Conservation (phyloP, 92 coral and sea anemone species). For the Umimayanthus kanabou region DNA sequence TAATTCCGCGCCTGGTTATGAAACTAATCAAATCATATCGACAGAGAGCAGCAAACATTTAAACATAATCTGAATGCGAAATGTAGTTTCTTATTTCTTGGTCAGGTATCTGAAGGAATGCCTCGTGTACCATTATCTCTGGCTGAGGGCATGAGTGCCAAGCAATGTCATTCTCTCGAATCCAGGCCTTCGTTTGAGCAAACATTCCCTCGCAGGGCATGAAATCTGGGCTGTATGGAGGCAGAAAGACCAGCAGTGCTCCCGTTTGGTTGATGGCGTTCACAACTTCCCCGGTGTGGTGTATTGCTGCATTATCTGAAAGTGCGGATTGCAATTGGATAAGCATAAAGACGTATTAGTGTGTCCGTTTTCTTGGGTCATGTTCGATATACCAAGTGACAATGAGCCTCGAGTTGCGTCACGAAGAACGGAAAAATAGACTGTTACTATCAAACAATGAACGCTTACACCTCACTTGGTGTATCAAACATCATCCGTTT, state of each 20-base stretch:
- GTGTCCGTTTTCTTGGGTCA: neutral
- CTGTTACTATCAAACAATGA: neutral
- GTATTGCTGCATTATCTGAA: conserved; percentile 59
- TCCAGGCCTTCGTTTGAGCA: conserved; percentile 47
- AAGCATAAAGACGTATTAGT: too few species aligned
- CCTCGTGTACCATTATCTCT: conserved; percentile 45
- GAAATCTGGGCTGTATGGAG: conserved; percentile 51
- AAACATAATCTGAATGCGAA: too few species aligned
- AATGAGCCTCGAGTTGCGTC: too few species aligned
- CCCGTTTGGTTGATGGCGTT: conserved; percentile 49
- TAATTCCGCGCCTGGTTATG: too few species aligned
- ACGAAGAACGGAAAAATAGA: neutral
- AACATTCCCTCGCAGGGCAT: conserved; percentile 57
- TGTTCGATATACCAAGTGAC: too few species aligned
- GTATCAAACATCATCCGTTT: neutral
- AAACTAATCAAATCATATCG: too few species aligned
- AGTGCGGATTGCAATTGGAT: neutral
- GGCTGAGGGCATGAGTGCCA: conserved; percentile 49
- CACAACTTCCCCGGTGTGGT: conserved; percentile 41
- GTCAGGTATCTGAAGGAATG: conserved; percentile 49
- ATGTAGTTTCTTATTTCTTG: conserved; percentile 27
- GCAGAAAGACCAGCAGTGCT: conserved; percentile 41
- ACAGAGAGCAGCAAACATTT: too few species aligned
- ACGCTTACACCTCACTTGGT: too few species aligned
- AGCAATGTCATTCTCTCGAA: conserved; percentile 46